Percentiles rank a stretch among this genome's conserved stretches.
These are phyloP conservation scores for Leucoraja ocellata DNA, from an alignment of 2,797 vertebrate species.

Conservation along the genomic window DNA sequence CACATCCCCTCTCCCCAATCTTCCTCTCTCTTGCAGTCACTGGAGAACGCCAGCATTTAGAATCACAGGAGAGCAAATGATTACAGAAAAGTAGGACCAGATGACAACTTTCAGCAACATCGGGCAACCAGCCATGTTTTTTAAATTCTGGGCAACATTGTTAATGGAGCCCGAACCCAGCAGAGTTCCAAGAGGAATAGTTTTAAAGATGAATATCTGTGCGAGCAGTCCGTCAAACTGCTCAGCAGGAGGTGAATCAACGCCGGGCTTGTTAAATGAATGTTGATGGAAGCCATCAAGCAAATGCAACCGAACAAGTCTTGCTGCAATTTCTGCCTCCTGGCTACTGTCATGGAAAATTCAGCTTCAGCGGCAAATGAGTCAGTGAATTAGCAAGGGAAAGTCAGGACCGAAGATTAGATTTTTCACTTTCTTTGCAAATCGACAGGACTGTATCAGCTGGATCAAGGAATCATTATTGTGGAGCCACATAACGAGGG, in stretches of 20 bases:
- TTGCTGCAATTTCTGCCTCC: neutral
- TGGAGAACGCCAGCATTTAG: neutral
- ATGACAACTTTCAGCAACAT: neutral
- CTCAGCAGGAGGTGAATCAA: neutral
- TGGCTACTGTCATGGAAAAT: neutral
- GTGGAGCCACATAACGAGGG: neutral
- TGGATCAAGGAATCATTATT: neutral
- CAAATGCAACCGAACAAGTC: neutral
- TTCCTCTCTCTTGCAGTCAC: neutral
- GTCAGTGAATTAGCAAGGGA: neutral
- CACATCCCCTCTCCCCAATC: neutral
- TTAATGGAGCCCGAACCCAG: too few species aligned
- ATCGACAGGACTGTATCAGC: neutral
- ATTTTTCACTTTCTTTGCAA: neutral
- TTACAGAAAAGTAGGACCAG: conserved; percentile 33
- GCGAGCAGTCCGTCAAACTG: neutral
- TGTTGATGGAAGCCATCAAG: neutral
- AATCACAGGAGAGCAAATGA: conserved; percentile 9
- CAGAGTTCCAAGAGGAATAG: neutral
- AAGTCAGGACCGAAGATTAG: neutral
- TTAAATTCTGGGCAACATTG: conserved; percentile 12
- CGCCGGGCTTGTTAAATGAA: neutral
- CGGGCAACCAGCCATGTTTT: conserved; percentile 16
- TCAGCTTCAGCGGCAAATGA: too few species aligned
- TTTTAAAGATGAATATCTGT: conserved; percentile 21